Evolutionary conservation across 2,888 invertebrate species (phyloP), one percentile per base, ranked within the genome.

Genomic region (Pseudanteris insignis): DNA sequence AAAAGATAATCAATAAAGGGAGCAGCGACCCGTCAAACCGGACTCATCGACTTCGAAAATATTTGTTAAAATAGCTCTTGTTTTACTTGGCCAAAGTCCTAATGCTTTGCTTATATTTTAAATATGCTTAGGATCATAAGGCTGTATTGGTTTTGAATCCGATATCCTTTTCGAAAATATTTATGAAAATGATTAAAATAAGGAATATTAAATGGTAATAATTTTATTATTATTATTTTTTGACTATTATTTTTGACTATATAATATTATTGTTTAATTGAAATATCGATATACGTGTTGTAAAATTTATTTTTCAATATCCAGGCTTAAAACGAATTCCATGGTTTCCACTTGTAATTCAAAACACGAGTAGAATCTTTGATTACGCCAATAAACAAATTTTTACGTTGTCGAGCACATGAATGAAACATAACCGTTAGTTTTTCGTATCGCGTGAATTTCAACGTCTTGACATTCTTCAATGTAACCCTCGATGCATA

Each of bases 21-120:
- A 67, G 63, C 40, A 64, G 43, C 47, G 48, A 72, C 74, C 61
- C 68, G 71, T 70, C 70, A 74, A 77, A 78, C 74, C 77, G 74
- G 76, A 70, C 71, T 67, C 36, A 61, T 66, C 64, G 29, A 44
- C 58, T 51, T 67, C 67, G 58, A 68, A 74, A 72, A 73, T 71
- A 72, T 62, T 57, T 55, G 44, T 51, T 37, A 51, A 59, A 58
- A 58, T 58, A 50, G 58, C 46, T 58, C 44, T 58, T 14, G 33
- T 58, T 50, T 43, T 18, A 41, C 9, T 9, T 28, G 25, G 36
- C 32, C 43, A 36, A 28, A 43, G 21, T 34, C 37, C 29, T 18
- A 58, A 40, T 29, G 4, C 46, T 58, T 46, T 50, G 32, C 26
- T 43, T 9, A 10, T 21, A 41, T 18, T 30, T 28, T 41, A 29